Percentiles rank a stretch among this genome's conserved stretches.
These are phyloP conservation scores for Drosophila mettleri DNA, from an alignment of 2,888 invertebrate species.

Conservation along the genomic window DNA sequence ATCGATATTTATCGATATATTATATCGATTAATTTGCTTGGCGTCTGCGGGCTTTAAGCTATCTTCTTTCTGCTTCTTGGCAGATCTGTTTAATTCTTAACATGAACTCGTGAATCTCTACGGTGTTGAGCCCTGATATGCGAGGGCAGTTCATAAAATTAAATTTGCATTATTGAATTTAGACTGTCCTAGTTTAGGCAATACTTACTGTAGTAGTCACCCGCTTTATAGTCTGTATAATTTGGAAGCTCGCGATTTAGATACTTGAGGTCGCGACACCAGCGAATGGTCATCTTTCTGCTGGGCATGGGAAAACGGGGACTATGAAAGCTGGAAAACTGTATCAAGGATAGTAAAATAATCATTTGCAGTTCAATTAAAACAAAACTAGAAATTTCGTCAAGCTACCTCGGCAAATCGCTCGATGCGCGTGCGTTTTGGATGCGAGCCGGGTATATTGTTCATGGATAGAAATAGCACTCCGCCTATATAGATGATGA, in stretches of 20 bases:
- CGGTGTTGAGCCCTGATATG: neutral
- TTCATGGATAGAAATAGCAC: conserved; percentile 84
- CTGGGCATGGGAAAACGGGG: conserved; percentile 79
- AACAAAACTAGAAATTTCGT: neutral
- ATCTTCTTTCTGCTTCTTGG: neutral
- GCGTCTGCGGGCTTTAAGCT: neutral
- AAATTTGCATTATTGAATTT: neutral
- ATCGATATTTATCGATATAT: neutral
- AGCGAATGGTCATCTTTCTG: conserved; percentile 83
- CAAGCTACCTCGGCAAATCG: conserved; percentile 82
- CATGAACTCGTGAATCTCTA: neutral
- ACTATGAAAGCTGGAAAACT: conserved; percentile 83
- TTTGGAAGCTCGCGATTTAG: conserved; percentile 80
- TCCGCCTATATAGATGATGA: conserved; percentile 85
- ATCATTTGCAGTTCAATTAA: neutral
- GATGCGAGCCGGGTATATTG: conserved; percentile 84
- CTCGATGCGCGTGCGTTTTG: conserved; percentile 81
- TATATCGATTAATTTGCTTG: neutral
- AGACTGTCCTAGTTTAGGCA: too few relatives aligned
- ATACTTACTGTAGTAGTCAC: conserved; percentile 68
- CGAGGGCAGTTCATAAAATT: neutral
- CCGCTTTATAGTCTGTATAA: conserved; percentile 71
- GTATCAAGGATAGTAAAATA: neutral
- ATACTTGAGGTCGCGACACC: conserved; percentile 84
- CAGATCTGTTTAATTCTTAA: too few relatives aligned